These are phyloP conservation scores for Chaetogeoica ovagalla DNA, from an alignment of 2,888 invertebrate species.

Conservation along the genomic window DNA sequence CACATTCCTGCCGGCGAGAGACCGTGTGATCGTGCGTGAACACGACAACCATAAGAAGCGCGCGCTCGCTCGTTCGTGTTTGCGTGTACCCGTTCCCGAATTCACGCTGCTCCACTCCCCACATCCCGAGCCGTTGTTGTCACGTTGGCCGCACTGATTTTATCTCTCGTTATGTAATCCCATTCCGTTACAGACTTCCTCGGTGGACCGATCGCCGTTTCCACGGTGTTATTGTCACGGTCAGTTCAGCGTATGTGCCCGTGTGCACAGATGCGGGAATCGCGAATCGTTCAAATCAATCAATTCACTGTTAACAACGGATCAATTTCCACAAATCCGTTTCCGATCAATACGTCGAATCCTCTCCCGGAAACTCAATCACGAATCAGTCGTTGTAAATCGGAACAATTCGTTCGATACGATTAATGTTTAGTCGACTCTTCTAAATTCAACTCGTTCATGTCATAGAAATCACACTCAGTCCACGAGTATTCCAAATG, in stretches of 20 bases:
- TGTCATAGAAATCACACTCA: no score
- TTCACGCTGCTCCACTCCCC: neutral
- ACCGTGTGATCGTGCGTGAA: slow-evolving; percentile 50
- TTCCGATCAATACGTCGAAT: no score
- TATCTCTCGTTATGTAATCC: slow-evolving; percentile 14
- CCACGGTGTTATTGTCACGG: slow-evolving; percentile 7
- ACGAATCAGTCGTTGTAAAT: no score
- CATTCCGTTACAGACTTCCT: slow-evolving; percentile 1
- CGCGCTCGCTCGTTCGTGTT: neutral
- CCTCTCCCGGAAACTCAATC: no score
- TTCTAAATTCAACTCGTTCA: no score
- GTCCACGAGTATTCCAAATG: no score
- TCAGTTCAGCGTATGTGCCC: neutral
- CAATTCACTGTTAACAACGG: no score
- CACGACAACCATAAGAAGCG: slow-evolving; percentile 9
- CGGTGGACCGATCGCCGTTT: neutral
- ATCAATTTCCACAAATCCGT: no score
- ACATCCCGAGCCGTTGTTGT: slow-evolving; percentile 8
- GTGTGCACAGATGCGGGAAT: no score
- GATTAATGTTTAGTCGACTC: no score
- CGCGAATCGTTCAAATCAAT: no score
- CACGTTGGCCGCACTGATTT: slow-evolving; percentile 22
- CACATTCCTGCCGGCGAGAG: slow-evolving; percentile 25
- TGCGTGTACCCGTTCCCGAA: slow-evolving; percentile 7
- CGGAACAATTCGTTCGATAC: no score